Conservation (phyloP, 2,888 invertebrate genomes). For the Drosophila planitibia region DNA sequence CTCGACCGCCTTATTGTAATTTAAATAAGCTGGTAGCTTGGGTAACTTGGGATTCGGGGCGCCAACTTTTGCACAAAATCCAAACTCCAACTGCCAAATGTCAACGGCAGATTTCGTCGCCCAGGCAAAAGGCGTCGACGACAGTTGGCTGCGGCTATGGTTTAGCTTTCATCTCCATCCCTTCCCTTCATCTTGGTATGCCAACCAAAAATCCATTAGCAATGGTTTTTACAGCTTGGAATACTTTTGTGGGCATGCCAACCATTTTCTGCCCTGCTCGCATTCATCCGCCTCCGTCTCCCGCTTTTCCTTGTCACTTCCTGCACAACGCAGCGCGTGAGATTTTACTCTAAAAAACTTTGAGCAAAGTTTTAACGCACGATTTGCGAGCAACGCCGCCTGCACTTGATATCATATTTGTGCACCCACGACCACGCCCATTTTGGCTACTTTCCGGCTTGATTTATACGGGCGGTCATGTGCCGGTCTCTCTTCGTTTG, state of each 20-base stretch:
- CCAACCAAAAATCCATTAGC: slow-evolving; percentile 78
- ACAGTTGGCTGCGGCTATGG: slow-evolving; percentile 59
- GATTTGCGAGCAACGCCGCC: slow-evolving; percentile 72
- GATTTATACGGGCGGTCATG: slow-evolving; percentile 65
- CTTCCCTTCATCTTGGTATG: slow-evolving; percentile 4
- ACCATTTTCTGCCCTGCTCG: slow-evolving; percentile 16
- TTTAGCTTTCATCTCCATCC: slow-evolving; percentile 4
- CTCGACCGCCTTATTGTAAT: slow-evolving; percentile 72
- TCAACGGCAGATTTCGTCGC: slow-evolving; percentile 77
- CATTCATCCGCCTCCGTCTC: slow-evolving; percentile 12
- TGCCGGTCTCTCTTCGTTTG: slow-evolving; percentile 36
- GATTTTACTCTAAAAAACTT: slow-evolving; percentile 76
- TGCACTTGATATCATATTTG: slow-evolving; percentile 79
- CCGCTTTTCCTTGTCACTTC: slow-evolving; percentile 25
- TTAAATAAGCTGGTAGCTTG: slow-evolving; percentile 69
- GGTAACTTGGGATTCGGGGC: slow-evolving; percentile 42
- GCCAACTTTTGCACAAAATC: slow-evolving; percentile 60
- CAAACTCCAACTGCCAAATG: slow-evolving; percentile 74
- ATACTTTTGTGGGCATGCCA: slow-evolving; percentile 68
- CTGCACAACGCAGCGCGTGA: slow-evolving; percentile 58
- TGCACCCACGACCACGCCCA: slow-evolving; percentile 59
- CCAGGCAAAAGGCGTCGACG: slow-evolving; percentile 62
- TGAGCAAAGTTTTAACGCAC: slow-evolving; percentile 77
- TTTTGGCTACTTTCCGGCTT: slow-evolving; percentile 51
- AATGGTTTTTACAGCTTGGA: slow-evolving; percentile 79